A percentile compares a stretch with the other conserved stretches of the same genome.
These are phyloP conservation scores for Periplaneta americana DNA, from an alignment of 1,140 invertebrate species.

Conservation along the genomic window DNA sequence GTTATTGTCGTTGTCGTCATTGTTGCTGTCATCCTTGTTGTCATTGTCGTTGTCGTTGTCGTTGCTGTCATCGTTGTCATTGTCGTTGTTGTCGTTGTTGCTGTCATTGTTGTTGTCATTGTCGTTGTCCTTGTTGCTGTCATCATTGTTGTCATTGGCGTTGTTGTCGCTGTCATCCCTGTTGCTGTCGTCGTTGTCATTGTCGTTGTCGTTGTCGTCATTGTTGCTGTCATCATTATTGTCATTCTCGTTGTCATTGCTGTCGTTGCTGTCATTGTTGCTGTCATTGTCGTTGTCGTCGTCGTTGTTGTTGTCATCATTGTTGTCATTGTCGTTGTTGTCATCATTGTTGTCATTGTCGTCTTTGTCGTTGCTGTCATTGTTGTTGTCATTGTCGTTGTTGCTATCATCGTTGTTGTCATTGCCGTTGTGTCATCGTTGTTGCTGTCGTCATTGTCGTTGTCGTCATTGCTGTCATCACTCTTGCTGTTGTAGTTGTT, in stretches of 20 bases:
- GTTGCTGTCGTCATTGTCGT: not conserved
- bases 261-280: not conserved
- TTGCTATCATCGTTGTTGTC: not conserved
- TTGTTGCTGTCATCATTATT: not conserved
- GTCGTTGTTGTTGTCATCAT: not conserved
- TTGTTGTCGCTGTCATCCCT: not conserved
- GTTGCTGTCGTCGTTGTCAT: not conserved
- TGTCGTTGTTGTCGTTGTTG: not conserved
- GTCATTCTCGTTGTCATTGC: not conserved
- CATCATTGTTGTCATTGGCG: not conserved
- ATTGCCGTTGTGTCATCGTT: not conserved
- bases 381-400: not conserved
- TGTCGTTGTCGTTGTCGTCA: not conserved
- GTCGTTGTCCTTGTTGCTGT: not conserved
- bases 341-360: too few species aligned
- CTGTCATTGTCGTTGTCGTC: not conserved
- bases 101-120: not conserved
- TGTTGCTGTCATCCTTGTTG: too few species aligned
- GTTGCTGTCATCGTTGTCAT: not conserved
- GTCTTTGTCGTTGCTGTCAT: too few species aligned
- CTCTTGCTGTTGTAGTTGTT: not conserved
- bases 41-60: too few species aligned
- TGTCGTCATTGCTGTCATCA: not conserved
- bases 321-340: not conserved
- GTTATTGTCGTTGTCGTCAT: not conserved